Evolutionary conservation across 2,888 invertebrate genomes (phyloP).

Genomic region (Pheosia tremula): DNA sequence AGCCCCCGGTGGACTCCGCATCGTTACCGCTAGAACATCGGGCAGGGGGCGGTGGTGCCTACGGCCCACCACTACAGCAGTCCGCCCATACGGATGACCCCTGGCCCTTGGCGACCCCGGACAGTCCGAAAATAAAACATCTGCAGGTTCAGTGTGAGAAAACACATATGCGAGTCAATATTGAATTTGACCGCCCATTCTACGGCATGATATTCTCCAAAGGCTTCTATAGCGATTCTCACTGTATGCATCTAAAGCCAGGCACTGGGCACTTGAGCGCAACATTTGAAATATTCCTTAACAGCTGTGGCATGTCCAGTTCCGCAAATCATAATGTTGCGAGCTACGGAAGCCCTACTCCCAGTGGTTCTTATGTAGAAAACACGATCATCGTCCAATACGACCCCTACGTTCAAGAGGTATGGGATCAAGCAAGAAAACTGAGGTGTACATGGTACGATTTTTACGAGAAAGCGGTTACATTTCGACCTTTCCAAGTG

Average conservation of each 20-base stretch:
- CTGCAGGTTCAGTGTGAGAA: slow-evolving; percentile 98
- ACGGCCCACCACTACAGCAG: slow-evolving; percentile 86
- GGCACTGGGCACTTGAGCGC: slow-evolving; percentile 96
- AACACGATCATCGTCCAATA: slow-evolving; percentile 98
- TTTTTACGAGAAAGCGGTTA: slow-evolving; percentile 97
- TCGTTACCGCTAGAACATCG: slow-evolving; percentile 92
- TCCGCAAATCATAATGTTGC: slow-evolving; percentile 95
- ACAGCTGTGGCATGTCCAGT: slow-evolving; percentile 96
- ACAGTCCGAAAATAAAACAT: slow-evolving; percentile 97
- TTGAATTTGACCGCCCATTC: slow-evolving; percentile 97
- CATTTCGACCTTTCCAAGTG: slow-evolving; percentile 97
- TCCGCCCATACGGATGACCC: slow-evolving; percentile 89
- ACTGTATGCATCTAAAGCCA: slow-evolving; percentile 96
- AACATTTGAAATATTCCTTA: slow-evolving; percentile 96
- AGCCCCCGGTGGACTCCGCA: slow-evolving; percentile 92
- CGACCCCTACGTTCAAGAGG: slow-evolving; percentile 97
- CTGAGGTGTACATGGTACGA: slow-evolving; percentile 98
- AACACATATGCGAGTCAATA: slow-evolving; percentile 97
- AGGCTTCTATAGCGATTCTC: slow-evolving; percentile 95
- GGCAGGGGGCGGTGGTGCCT: slow-evolving; percentile 87
- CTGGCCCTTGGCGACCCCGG: slow-evolving; percentile 95
- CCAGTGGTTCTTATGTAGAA: slow-evolving; percentile 96
- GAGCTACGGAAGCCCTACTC: slow-evolving; percentile 93
- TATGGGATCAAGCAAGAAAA: slow-evolving; percentile 97
- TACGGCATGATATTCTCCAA: slow-evolving; percentile 98